Percentiles rank a stretch among this genome's conserved stretches.
phyloP scores from a whole-genome alignment of 2,888 invertebrate genomes.

The Caenorhabditis imperialis region DNA sequence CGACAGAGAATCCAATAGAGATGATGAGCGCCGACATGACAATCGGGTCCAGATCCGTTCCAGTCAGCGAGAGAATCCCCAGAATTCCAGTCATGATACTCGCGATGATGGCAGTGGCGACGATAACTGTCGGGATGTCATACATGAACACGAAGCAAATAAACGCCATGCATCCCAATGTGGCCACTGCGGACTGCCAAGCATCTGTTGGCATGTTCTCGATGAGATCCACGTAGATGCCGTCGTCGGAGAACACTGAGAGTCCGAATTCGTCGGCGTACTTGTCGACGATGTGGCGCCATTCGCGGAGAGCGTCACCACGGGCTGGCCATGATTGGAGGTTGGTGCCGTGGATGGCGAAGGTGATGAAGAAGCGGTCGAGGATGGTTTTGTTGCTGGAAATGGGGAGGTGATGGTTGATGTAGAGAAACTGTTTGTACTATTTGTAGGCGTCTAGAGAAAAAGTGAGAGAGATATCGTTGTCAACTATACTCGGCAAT shows the following conservation, averaged over 20 bases:
- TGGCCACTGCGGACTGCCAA: conserved; percentile 74
- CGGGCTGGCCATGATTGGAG: conserved; percentile 66
- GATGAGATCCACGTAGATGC: conserved; percentile 73
- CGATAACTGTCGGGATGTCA: conserved; percentile 74
- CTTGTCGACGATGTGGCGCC: conserved; percentile 70
- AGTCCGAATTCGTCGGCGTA: conserved; percentile 68
- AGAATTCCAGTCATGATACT: conserved; percentile 68
- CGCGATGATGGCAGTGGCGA: conserved; percentile 61
- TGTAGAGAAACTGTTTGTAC: too few relatives aligned
- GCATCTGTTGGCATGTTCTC: conserved; percentile 75
- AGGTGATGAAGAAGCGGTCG: conserved; percentile 69
- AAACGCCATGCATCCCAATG: conserved; percentile 74
- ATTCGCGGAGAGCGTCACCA: conserved; percentile 63
- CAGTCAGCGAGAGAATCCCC: conserved; percentile 72
- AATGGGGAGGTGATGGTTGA: too few relatives aligned
- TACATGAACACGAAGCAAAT: conserved; percentile 76
- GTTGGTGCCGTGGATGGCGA: conserved; percentile 66
- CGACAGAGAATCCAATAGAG: conserved; percentile 76
- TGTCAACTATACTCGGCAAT: too few relatives aligned
- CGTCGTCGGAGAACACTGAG: conserved; percentile 73
- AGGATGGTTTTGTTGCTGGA: conserved; percentile 34
- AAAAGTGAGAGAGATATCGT: too few relatives aligned
- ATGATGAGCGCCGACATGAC: conserved; percentile 77
- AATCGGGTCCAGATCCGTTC: conserved; percentile 75
- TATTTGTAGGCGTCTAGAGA: too few relatives aligned